Evolutionary conservation across 2,797 vertebrate genomes (phyloP), one percentile per base, ranked within the genome.

Genomic region (Crax fasciolata): DNA sequence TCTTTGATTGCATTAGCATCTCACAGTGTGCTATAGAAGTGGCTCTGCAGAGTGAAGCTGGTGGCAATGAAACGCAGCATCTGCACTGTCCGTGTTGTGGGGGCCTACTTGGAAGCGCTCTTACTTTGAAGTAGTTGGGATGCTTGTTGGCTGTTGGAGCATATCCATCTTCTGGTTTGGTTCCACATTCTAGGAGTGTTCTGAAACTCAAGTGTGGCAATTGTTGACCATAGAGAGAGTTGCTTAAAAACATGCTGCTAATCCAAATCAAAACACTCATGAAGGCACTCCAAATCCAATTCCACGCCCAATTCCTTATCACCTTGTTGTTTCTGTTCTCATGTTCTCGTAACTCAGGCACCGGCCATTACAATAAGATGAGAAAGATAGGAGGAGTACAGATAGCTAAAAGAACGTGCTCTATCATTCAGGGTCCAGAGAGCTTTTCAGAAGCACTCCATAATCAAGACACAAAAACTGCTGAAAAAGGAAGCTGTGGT

Each of bases 391-490:
- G 14, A 62, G 72, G 68, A 51, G 23, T 62, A 67, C 25, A 65
- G 27, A 11, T 3, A 58, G 49, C n/a, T 87, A 52, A 59, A 73
- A 84, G 51, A 28, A 83, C 16, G 11, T 15, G 6, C 28, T 80
- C 87, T 43, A 52, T 54, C 35, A 43, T 68, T 87, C 4, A 1
- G n/a, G 52, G 28, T 89, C 39, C 38, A 61, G 46, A 82, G 52
- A 78, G 28, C 13, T 91, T 95, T 61, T 44, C n/a, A 20, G 58
- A 76, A 84, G 18, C 14, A 24, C 25, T 87, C 11, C 80, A n/a
- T 46, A 68, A 9, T 15, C 15, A 93, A 59, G 9, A 54, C n/a
- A 52, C 86, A 67, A 73, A 83, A 81, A 84, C 2, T 52, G 30
- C 41, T 86, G 77, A 75, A 71, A 58, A 90, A 68, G 11, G 62